Evolutionary conservation across 2,113 vertebrate genomes (phyloP), one percentile per base, ranked within the genome.

Genomic region (Accipiter cooperii): DNA sequence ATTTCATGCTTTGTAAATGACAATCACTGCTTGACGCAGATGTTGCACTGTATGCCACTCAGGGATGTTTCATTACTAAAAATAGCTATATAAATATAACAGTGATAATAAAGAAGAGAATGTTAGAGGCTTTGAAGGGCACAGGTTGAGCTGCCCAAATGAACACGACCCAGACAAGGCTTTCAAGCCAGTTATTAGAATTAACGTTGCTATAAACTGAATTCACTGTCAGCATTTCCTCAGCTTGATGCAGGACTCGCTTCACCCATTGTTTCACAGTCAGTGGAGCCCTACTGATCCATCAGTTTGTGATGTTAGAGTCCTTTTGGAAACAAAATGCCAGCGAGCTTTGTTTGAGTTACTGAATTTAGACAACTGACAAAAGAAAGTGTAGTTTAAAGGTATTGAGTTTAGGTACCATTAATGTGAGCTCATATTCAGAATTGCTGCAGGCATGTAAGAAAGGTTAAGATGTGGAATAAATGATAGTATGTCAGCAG

Each of bases 141-240:
- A 70, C 31, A 69, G 94, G 73, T 97, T 98, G 69, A 93, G 90
- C 73, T 92, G 94, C 78, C 97, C 96, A 94, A 91, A 80, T 95
- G 80, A 97, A 95, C 86, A 63, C 87, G 96, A 98, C 98, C 98
- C 99, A 99, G 99, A 99, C 99, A 99, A 99, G 99, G 98, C 98
- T 99, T 99, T 99, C 98, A 95, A 96, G 89, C 94, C 97, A 98
- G 91, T 89, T 81, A 95, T 93, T 96, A 75, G 80, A 97, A 97
- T 85, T 90, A 96, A 89, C 40, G 68, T 28, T 95, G 94, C 75
- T 97, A 93, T 84, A 94, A 97, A 96, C 86, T 97, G 97, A 98
- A 98, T 98, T 98, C 98, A 97, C 97, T 98, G 98, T 98, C 97
- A 95, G 76, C 66, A 21, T 94, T 96, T 96, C 91, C 82, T 96